Evolutionary conservation across 92 coral and sea anemone species (phyloP).

Genomic region (Paragorgia papillata): DNA sequence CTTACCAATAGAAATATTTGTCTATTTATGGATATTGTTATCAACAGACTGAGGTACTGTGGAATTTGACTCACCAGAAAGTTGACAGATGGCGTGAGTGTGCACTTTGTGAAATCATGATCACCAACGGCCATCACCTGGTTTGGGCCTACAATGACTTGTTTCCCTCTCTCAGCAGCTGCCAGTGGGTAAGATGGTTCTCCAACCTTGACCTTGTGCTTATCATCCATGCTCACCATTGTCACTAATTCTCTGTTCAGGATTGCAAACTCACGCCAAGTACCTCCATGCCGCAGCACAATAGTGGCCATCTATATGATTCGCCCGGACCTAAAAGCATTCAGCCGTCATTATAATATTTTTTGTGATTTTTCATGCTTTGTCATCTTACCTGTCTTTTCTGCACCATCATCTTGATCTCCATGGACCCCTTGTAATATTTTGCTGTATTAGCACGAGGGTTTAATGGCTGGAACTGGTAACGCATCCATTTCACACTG

Average conservation of each 20-base stretch:
- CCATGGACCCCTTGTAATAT: constrained; percentile 19
- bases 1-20: too few species aligned
- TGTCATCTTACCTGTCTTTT: constrained; percentile 31
- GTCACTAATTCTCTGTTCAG: constrained; percentile 3
- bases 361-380: not conserved
- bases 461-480: constrained; percentile 42
- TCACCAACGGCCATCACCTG: constrained; percentile 45
- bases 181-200: constrained; percentile 34
- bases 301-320: constrained; percentile 4
- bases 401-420: too few species aligned
- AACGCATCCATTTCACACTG: constrained; percentile 25
- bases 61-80: constrained; percentile 23
- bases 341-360: too few species aligned
- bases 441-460: constrained; percentile 33
- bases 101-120: constrained; percentile 21
- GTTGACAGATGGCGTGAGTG: constrained; percentile 39
- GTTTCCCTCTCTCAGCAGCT: constrained; percentile 36
- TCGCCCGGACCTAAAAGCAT: constrained; percentile 19
- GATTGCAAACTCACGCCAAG: constrained; percentile 28
- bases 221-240: constrained; percentile 40
- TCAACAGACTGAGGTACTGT: too few species aligned
- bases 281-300: constrained; percentile 45
- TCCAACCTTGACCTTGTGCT: too few species aligned
- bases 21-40: too few species aligned
- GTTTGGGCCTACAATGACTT: constrained; percentile 42